Evolutionary conservation across 2,113 vertebrate genomes (phyloP).

Genomic region (Nycticebus coucang): DNA sequence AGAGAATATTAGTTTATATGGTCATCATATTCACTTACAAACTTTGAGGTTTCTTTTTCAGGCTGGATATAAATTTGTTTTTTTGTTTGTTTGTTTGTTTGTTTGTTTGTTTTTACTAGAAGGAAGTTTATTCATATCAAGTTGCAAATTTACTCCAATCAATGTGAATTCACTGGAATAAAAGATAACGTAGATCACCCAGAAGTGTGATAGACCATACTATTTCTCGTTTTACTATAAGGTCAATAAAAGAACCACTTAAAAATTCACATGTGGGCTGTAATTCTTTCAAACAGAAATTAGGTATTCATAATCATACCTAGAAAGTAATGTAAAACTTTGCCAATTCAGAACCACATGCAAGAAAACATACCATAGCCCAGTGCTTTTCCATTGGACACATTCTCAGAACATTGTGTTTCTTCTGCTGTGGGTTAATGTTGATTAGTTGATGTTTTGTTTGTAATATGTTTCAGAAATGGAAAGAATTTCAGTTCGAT

Average conservation of each 20-base stretch:
- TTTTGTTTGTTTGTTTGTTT: neutral
- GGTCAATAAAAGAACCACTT: conserved; percentile 69
- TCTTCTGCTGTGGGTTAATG: conserved; percentile 50
- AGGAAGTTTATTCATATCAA: neutral
- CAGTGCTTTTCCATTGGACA: conserved; percentile 44
- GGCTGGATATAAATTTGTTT: neutral
- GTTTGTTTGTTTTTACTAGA: neutral
- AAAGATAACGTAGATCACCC: conserved; percentile 63
- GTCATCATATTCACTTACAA: neutral
- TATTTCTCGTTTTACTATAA: conserved; percentile 67
- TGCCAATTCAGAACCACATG: conserved; percentile 57
- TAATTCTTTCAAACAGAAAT: conserved; percentile 79
- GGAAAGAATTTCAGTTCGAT: conserved; percentile 66
- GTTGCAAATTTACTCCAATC: conserved; percentile 65
- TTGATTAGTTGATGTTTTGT: conserved; percentile 65
- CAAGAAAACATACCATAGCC: conserved; percentile 69
- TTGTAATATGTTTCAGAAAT: conserved; percentile 66
- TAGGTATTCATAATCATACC: conserved; percentile 72
- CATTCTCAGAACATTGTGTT: conserved; percentile 55
- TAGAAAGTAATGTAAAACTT: conserved; percentile 60
- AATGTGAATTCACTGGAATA: conserved; percentile 56
- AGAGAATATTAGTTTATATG: neutral
- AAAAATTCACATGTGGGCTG: conserved; percentile 62
- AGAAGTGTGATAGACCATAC: conserved; percentile 57
- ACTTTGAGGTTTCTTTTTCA: conserved; percentile 37